These are phyloP conservation scores for Holothuria scabra DNA, from an alignment of 53 echinoderm and acorn worm genomes.

Conservation along the genomic window DNA sequence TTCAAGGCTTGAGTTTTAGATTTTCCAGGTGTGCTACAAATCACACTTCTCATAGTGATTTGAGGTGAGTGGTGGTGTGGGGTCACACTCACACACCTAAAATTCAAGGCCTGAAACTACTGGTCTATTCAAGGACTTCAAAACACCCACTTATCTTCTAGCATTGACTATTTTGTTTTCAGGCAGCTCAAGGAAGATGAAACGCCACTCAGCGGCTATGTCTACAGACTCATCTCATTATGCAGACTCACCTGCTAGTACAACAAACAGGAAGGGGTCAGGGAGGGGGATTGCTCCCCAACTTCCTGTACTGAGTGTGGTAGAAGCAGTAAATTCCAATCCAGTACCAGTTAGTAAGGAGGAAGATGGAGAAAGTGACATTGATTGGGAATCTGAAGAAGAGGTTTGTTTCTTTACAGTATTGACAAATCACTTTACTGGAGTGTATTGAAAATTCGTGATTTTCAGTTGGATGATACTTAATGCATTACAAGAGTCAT, in stretches of 20 bases:
- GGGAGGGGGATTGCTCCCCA: constrained; percentile 54
- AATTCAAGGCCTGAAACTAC: no score
- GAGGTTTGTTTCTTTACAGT: constrained; percentile 6
- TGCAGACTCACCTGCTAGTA: constrained; percentile 24
- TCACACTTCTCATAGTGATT: no score
- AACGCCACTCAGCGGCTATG: constrained; percentile 79
- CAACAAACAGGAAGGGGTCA: constrained; percentile 39
- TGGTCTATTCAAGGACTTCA: no score
- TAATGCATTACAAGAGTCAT: no score
- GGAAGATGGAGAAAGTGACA: constrained; percentile 65
- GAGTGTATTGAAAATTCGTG: no score
- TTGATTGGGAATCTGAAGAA: constrained; percentile 75
- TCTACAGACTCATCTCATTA: constrained; percentile 74
- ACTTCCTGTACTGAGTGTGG: constrained; percentile 25
- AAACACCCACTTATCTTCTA: no score
- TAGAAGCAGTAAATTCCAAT: constrained; percentile 38
- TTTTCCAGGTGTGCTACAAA: no score
- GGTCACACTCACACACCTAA: no score
- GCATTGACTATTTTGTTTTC: neutral
- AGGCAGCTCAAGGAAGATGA: constrained; percentile 56
- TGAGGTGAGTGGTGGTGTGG: no score
- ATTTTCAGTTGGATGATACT: no score
- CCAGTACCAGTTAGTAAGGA: neutral
- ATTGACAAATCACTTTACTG: no score
- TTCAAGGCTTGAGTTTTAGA: no score